Evolutionary conservation across 2,113 vertebrate species (phyloP).

Genomic region (Bujurquina vittata): DNA sequence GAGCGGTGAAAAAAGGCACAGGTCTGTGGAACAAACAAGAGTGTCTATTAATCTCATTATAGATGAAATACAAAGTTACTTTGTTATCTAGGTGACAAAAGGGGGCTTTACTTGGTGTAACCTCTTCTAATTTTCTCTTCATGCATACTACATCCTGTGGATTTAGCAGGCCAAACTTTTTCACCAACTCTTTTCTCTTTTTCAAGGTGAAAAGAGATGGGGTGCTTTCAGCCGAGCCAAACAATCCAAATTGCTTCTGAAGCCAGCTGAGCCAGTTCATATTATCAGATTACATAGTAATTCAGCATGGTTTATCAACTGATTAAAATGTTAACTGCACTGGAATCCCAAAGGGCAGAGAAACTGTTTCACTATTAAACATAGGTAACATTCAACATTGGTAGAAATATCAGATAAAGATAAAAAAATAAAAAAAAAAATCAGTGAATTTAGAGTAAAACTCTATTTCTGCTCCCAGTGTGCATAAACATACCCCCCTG

Average conservation of each 20-base stretch:
- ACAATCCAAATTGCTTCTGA: constrained; percentile 2
- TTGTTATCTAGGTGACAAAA: not conserved
- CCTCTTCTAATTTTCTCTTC: not conserved
- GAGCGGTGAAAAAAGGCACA: not conserved
- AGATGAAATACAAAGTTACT: not conserved
- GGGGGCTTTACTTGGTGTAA: not conserved
- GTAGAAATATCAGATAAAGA: not conserved
- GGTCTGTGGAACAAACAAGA: not conserved
- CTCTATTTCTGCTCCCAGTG: no score
- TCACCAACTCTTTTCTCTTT: not conserved
- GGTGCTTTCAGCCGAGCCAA: not conserved
- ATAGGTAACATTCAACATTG: not conserved
- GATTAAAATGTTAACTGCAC: not conserved
- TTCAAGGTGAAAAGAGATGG: not conserved
- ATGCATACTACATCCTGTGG: not conserved
- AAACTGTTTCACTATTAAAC: not conserved
- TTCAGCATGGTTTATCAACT: not conserved
- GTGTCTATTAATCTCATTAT: not conserved
- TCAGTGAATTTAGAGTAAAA: not conserved
- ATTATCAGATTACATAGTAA: not conserved
- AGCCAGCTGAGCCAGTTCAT: not conserved
- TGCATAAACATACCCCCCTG: not conserved
- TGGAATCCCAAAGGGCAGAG: not conserved
- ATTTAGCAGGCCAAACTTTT: not conserved
- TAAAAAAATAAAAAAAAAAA: not conserved